These are phyloP conservation scores for Martes martes DNA, from an alignment of 2,113 vertebrate genomes.

Conservation along the genomic window DNA sequence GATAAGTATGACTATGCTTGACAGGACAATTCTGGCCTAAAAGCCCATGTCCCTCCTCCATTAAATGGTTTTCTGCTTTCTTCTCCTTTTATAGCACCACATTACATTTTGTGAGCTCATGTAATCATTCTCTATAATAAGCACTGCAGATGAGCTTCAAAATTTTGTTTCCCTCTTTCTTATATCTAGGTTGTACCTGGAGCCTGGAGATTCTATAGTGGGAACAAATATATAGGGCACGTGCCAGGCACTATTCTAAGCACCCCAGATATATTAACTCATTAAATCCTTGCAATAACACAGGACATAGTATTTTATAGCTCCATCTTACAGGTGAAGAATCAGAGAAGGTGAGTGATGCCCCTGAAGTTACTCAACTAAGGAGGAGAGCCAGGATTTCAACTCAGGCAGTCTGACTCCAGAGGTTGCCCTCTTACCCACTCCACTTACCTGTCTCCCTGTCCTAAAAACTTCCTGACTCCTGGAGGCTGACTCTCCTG, in stretches of 20 bases:
- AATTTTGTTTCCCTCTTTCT: not conserved
- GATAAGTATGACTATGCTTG: not conserved
- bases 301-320: not conserved
- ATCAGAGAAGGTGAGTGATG: not conserved
- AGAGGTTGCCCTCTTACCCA: not conserved
- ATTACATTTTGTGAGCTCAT: not conserved
- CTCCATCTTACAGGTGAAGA: not conserved
- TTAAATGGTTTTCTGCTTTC: not conserved
- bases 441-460: not conserved
- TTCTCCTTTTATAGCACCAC: not conserved
- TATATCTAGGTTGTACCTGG: not conserved
- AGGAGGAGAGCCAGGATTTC: not conserved
- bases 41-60: not conserved
- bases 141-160: not conserved
- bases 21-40: constrained; percentile 42
- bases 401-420: not conserved
- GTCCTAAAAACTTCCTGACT: not conserved
- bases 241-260: not conserved
- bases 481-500: not conserved
- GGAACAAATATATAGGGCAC: not conserved
- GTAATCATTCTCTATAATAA: not conserved
- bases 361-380: not conserved
- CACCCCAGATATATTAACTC: not conserved
- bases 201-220: not conserved
- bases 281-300: not conserved